phyloP scores from a whole-genome alignment of 2,797 vertebrate genomes.

The Alectoris magna region DNA sequence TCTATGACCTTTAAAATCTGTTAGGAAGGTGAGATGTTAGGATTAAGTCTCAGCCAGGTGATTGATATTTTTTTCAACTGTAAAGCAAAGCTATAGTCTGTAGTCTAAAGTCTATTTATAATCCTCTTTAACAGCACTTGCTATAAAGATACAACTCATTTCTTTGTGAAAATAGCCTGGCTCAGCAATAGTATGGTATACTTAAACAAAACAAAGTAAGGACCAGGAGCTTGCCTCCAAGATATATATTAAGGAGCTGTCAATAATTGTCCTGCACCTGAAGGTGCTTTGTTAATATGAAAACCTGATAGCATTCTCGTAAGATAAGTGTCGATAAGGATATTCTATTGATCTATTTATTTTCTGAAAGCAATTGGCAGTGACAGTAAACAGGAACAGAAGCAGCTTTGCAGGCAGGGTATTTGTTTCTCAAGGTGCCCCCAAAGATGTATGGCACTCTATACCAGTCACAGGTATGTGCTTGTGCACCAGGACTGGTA shows the following conservation, averaged over 20 bases:
- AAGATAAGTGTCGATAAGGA: neutral
- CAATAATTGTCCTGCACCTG: constrained; percentile 3
- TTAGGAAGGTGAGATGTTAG: constrained; percentile 69
- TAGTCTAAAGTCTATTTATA: constrained; percentile 74
- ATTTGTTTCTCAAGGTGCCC: neutral
- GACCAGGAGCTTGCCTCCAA: neutral
- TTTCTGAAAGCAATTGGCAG: neutral
- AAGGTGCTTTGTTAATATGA: constrained; percentile 22
- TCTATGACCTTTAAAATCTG: constrained; percentile 73
- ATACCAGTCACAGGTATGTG: neutral
- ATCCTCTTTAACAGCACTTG: constrained; percentile 66
- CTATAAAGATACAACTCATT: constrained; percentile 66
- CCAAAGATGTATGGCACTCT: neutral
- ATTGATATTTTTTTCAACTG: constrained; percentile 64
- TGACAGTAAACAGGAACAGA: neutral
- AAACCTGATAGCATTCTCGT: neutral
- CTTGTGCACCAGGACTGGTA: neutral
- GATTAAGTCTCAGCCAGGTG: constrained; percentile 70
- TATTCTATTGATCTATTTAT: neutral
- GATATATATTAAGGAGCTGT: neutral
- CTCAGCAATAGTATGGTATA: constrained; percentile 14
- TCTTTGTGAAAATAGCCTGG: constrained; percentile 64
- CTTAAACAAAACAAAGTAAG: constrained; percentile 54
- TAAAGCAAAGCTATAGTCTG: constrained; percentile 66
- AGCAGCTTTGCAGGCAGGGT: neutral